Percentiles rank a stretch among this genome's conserved stretches.
phyloP scores from a whole-genome alignment of 2,888 invertebrate species.

The Leptinotarsa juncta region DNA sequence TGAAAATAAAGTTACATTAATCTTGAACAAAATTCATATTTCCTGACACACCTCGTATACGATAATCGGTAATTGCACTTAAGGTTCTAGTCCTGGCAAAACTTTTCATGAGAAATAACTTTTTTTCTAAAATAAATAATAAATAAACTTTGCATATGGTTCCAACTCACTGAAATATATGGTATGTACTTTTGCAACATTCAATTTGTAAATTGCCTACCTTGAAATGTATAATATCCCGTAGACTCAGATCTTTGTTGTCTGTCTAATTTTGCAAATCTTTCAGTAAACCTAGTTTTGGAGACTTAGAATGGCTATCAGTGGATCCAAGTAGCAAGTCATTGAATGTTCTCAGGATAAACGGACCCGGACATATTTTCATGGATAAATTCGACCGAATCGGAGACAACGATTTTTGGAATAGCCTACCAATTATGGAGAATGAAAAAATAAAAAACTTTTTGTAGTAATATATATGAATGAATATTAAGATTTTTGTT shows the following conservation, averaged over 20 bases:
- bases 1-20: too few relatives aligned
- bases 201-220: too few relatives aligned
- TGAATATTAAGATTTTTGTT: not conserved
- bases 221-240: too few relatives aligned
- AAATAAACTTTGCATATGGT: too few relatives aligned
- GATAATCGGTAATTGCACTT: too few relatives aligned
- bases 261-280: not conserved
- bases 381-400: constrained; percentile 47
- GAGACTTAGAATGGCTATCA: constrained; percentile 48
- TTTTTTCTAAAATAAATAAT: too few relatives aligned
- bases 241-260: not conserved
- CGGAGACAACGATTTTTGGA: constrained; percentile 49
- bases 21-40: too few relatives aligned
- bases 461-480: not conserved
- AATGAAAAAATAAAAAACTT: constrained; percentile 39
- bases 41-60: too few relatives aligned
- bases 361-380: constrained; percentile 42
- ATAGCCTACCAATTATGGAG: constrained; percentile 47
- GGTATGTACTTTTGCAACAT: too few relatives aligned
- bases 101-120: too few relatives aligned
- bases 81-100: too few relatives aligned
- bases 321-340: constrained; percentile 35
- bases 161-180: too few relatives aligned
- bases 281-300: constrained; percentile 49
- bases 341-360: constrained; percentile 47